phyloP scores from a whole-genome alignment of 1,140 invertebrate genomes.

The Drosophila busckii region DNA sequence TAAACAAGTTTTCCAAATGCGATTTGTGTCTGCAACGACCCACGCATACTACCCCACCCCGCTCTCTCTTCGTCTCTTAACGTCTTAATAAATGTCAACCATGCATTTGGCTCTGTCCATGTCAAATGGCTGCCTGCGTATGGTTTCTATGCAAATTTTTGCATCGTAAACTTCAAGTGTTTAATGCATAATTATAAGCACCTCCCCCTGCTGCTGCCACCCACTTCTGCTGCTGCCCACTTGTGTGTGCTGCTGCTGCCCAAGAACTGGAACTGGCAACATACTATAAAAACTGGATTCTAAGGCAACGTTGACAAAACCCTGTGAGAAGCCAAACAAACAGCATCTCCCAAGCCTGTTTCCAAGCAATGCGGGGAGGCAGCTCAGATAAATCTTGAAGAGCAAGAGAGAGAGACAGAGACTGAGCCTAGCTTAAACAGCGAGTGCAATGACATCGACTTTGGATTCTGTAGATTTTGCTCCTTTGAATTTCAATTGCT shows the following conservation, averaged over 20 bases:
- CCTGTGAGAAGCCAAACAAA: conserved; percentile 23
- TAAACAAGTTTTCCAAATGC: conserved; percentile 71
- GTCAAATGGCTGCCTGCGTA: conserved; percentile 58
- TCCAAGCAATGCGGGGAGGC: no score
- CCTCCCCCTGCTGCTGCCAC: background rate
- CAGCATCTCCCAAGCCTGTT: conserved; percentile 68
- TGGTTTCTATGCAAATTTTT: conserved; percentile 71
- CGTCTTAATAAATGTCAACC: conserved; percentile 13
- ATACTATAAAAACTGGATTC: conserved; percentile 63
- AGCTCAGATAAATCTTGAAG: conserved; percentile 60
- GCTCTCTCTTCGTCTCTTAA: no score
- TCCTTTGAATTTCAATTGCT: conserved; percentile 23
- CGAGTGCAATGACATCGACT: conserved; percentile 60
- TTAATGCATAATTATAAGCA: conserved; percentile 73
- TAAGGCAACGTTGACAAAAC: conserved; percentile 52
- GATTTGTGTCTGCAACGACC: conserved; percentile 61
- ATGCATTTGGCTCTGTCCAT: conserved; percentile 28
- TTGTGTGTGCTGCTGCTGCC: background rate
- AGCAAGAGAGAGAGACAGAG: conserved; percentile 1
- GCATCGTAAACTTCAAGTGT: conserved; percentile 67
- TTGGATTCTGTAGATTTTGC: conserved; percentile 8
- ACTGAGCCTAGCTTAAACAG: background rate
- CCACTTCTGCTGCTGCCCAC: conserved; percentile 1
- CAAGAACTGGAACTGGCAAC: conserved; percentile 40
- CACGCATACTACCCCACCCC: conserved; percentile 1